Evolutionary conservation across 2,797 vertebrate species (phyloP), one percentile per base, ranked within the genome.

Genomic region (Monodelphis domestica): DNA sequence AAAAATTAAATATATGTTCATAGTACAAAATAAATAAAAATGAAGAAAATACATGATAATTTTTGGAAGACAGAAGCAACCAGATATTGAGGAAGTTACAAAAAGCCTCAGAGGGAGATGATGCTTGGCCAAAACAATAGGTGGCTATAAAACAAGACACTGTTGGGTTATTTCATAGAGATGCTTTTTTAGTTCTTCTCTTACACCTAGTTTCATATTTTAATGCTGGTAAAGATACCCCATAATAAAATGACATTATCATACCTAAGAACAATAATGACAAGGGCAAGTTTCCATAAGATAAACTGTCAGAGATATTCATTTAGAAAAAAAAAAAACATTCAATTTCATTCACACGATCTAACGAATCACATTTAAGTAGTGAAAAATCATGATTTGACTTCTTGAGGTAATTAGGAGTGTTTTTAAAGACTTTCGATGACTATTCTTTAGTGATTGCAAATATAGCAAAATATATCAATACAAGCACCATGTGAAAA

Each of bases 321-420:
- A 96, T 87, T 95, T 95, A 95, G 93, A n/a, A n/a, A n/a, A n/a
- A n/a, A n/a, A n/a, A 94, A 96, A 95, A 88, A 96, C 89, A 93
- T 9, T 53, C 9, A 53, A 33, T 53, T 29, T 93, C 87, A 94
- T 53, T 95, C 87, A 53, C 57, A 88, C 93, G 87, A 90, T 91
- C 30, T 96, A 97, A 96, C 95, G 96, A 97, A 95, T 96, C 95
- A 96, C 50, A 91, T 56, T 87, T 89, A 95, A 96, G 93, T 96
- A 95, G 55, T 95, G 93, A 93, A 97, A 93, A 97, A 91, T 96
- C 92, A n/a, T 95, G 95, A 94, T 59, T 93, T 96, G 94, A 93
- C 91, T 97, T 95, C 95, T 95, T 94, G 90, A 95, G 95, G 95
- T 94, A 95, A 97, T 95, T 93, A 95, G 92, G 30, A 91, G 38